These are phyloP conservation scores for Polyommatus icarus DNA, from an alignment of 2,888 invertebrate species.

Conservation along the genomic window DNA sequence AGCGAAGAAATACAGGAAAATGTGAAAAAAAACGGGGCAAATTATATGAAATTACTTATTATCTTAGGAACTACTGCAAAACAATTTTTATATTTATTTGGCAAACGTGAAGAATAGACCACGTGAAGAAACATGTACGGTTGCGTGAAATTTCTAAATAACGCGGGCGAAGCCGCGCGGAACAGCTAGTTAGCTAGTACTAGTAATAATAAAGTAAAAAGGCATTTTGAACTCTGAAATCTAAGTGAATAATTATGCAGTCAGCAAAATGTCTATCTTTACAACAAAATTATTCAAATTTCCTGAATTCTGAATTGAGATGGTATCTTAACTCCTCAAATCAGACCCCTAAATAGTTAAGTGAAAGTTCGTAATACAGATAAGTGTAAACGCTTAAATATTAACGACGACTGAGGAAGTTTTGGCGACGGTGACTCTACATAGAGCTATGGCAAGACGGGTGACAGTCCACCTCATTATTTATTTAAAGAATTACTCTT, in stretches of 20 bases:
- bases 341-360: neutral
- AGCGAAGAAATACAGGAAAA: too few relatives aligned
- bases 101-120: too few relatives aligned
- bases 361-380: conserved; percentile 31
- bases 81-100: too few relatives aligned
- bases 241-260: neutral
- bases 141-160: too few relatives aligned
- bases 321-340: neutral
- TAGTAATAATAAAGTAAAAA: too few relatives aligned
- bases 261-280: neutral
- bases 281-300: neutral
- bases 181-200: too few relatives aligned
- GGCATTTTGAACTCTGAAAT: neutral
- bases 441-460: conserved; percentile 45
- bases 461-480: conserved; percentile 55
- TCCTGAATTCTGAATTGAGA: neutral
- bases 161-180: too few relatives aligned
- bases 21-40: too few relatives aligned
- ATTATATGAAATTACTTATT: too few relatives aligned
- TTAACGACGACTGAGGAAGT: conserved; percentile 48
- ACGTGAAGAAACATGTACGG: too few relatives aligned
- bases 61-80: too few relatives aligned
- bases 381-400: conserved; percentile 49
- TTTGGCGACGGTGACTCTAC: conserved; percentile 53
- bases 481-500: conserved; percentile 49